Evolutionary conservation across 2,797 vertebrate species (phyloP), one percentile per base, ranked within the genome.

Genomic region (Lepidocolaptes lacrymiger): DNA sequence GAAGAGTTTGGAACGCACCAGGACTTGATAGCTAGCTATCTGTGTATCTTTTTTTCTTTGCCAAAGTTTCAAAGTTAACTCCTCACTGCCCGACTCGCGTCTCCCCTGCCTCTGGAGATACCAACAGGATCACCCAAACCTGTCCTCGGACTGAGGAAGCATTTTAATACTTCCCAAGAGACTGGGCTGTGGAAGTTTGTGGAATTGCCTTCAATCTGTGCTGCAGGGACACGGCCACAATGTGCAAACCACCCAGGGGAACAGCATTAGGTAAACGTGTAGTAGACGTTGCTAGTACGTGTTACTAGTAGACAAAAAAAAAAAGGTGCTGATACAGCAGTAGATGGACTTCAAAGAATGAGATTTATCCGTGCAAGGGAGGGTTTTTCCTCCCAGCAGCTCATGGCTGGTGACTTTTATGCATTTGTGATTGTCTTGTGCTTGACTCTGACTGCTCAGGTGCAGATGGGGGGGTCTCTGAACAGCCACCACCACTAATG

Each of bases 11-110:
- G 91, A 93, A 95, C 92, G 66, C 79, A 80, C 95, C 84, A 86
- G 94, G 85, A 97, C 96, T 97, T 13, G 91, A 93, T 86, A 96
- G 94, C 90, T 93, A 94, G 79, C 95, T 91, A 92, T 85, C 87
- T 91, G 44, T 92, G 6, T 79, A 64, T 88, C 92, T 88, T 95
- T 94, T 93, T 92, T 91, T 94, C 94, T 97, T 98, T 97, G 98
- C 98, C 98, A 98, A 98, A 98, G 98, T 97, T 97, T 96, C 93
- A 95, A 27, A 96, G 92, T 94, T 94, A 92, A 96, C 96, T 97
- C 96, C 96, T 97, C 97, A 96, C 91, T 94, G 96, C 95, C 94
- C 84, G 59, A 91, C 59, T 59, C 32, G 85, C 6, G 0, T 94
- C 88, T 95, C 66, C 93, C 91, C 88, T 56, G 85, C 89, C 91